Evolutionary conservation across 2,888 invertebrate species (phyloP), one percentile per base, ranked within the genome.

Genomic region (Drosophila paramelanica): DNA sequence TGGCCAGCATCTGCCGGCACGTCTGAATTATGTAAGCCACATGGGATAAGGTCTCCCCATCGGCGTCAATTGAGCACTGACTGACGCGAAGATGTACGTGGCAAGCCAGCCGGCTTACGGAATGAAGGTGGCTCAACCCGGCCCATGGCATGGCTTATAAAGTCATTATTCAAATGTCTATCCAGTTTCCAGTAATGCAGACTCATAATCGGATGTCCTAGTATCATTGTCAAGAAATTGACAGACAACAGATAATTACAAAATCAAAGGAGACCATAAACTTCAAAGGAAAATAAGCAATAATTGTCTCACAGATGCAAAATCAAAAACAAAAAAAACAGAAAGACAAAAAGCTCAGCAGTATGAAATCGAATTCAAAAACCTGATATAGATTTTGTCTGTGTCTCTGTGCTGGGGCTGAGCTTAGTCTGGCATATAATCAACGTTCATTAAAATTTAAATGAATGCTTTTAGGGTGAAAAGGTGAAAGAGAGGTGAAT

Each of bases 91-190:
- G 13, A 25, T 52, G 38, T 38, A 20, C 25, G 31, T 20, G 46
- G 53, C 11, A 47, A 33, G 42, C 1, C 49, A 67, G 49, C 67
- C 67, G 43, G 17, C 62, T 64, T 73, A 56, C 17, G 17, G 49
- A 25, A 45, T 46, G 39, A 58, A 67, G 52, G 64, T 46, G 23
- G 47, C 69, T 69, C 61, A 69, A 73, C 52, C 60, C 49, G 25
- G 42, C 67, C 73, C 55, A 66, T 46, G 69, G 59, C 45, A 52
- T 14, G 52, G 68, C 67, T 84, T 81, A 77, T 81, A 79, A 77
- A 67, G 72, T 77, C 70, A 74, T 73, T 86, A 79, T 79, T 79
- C 73, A 81, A 80, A 79, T 74, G 72, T 65, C 69, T 58, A 56
- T 65, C 41, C 73, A 65, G 62, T 56, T 76, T 56, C 41, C 11